A percentile compares a stretch with the other conserved stretches of the same genome.
phyloP scores from a whole-genome alignment of 2,113 vertebrate genomes.

The Hydrolagus affinis region DNA sequence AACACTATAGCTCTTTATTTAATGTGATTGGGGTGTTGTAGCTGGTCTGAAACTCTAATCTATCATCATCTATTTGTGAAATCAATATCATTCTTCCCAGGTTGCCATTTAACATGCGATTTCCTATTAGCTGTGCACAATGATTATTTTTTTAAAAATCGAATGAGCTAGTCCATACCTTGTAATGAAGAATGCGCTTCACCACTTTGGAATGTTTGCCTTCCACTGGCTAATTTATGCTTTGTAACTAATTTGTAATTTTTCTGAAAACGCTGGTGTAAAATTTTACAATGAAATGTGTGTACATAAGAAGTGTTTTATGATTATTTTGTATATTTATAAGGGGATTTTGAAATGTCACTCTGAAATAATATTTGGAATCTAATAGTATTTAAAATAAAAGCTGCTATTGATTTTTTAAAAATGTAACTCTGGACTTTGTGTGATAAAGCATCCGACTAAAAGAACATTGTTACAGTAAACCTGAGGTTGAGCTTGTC shows the following conservation, averaged over 20 bases:
- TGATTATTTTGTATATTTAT: slow-evolving; percentile 18
- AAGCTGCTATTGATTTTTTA: background rate
- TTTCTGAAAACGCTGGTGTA: background rate
- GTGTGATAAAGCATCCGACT: no score
- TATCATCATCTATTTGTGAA: background rate
- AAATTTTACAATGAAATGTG: background rate
- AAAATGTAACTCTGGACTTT: no score
- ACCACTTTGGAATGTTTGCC: background rate
- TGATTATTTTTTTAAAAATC: background rate
- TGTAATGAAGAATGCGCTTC: background rate
- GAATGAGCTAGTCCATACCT: background rate
- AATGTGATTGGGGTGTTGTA: background rate
- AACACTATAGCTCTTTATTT: background rate
- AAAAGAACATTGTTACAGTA: no score
- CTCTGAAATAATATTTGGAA: background rate
- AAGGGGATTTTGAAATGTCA: background rate
- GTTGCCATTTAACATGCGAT: background rate
- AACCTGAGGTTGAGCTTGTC: no score
- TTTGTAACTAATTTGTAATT: background rate
- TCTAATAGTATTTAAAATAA: slow-evolving; percentile 1
- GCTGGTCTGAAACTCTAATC: background rate
- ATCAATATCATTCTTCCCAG: background rate
- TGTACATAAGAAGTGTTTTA: background rate
- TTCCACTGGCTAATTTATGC: background rate
- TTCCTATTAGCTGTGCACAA: background rate